These are phyloP conservation scores for Meiosimyza decipiens DNA, from an alignment of 2,888 invertebrate genomes.

Conservation along the genomic window DNA sequence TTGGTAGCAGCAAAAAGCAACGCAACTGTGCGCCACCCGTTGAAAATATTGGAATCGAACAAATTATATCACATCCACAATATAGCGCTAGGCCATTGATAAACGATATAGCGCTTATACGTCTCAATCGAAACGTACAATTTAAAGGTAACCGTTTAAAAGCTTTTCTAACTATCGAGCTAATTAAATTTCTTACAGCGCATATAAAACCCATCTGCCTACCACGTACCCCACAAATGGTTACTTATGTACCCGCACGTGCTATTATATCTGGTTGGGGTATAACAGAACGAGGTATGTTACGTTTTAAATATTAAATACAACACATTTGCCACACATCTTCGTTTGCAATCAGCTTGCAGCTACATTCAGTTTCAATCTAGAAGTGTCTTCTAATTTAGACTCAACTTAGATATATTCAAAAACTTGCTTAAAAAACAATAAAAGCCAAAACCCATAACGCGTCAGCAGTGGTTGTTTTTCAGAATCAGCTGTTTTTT, in stretches of 20 bases:
- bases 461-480: no score
- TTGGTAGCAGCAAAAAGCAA: conserved; percentile 17
- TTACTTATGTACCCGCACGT: background rate
- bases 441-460: no score
- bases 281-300: conserved; percentile 37
- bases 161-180: background rate
- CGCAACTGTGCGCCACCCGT: conserved; percentile 58
- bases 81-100: conserved; percentile 63
- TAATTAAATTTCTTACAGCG: conserved; percentile 25
- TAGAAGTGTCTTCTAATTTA: no score
- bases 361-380: no score
- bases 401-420: no score
- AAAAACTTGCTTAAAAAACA: no score
- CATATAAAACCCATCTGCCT: conserved; percentile 44
- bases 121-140: conserved; percentile 51
- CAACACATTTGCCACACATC: no score
- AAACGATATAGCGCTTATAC: conserved; percentile 72
- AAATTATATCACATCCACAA: conserved; percentile 67
- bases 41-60: conserved; percentile 54
- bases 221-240: conserved; percentile 33
- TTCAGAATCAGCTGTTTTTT: no score
- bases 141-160: conserved; percentile 43
- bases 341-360: no score
- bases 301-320: background rate
- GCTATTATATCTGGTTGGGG: conserved; percentile 46